Conservation (phyloP, 2,888 invertebrate genomes). For the Dryobotodes eremita region DNA sequence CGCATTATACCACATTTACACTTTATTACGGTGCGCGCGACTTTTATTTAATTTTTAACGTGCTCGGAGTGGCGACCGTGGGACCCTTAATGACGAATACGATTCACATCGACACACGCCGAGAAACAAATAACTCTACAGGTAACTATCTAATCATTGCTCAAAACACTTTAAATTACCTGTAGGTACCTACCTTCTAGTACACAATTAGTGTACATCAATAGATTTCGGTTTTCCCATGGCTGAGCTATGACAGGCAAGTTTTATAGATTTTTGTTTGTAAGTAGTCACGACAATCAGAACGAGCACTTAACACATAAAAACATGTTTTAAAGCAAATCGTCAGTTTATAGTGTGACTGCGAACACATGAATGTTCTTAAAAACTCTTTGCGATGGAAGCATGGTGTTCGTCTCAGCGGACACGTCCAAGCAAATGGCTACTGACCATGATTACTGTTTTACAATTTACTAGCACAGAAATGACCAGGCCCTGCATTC, state of each 20-base stretch:
- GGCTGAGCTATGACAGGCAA: constrained; percentile 52
- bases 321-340: constrained; percentile 9
- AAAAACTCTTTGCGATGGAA: background rate
- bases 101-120: constrained; percentile 33
- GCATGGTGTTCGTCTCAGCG: background rate
- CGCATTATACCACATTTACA: constrained; percentile 72
- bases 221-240: constrained; percentile 56
- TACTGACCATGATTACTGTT: background rate
- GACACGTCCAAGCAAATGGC: background rate
- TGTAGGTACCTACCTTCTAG: background rate
- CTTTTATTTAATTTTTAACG: constrained; percentile 70
- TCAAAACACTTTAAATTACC: constrained; percentile 36
- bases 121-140: constrained; percentile 44
- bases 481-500: background rate
- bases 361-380: background rate
- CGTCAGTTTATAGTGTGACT: background rate
- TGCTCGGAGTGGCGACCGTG: constrained; percentile 56
- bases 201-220: constrained; percentile 45
- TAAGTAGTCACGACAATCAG: constrained; percentile 58
- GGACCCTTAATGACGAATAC: constrained; percentile 53
- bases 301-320: constrained; percentile 34
- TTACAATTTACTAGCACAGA: background rate
- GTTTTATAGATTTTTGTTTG: constrained; percentile 33
- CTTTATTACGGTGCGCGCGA: constrained; percentile 72
- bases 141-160: constrained; percentile 31